phyloP scores from a whole-genome alignment of 2,113 vertebrate genomes.

The Hippoglossus stenolepis region DNA sequence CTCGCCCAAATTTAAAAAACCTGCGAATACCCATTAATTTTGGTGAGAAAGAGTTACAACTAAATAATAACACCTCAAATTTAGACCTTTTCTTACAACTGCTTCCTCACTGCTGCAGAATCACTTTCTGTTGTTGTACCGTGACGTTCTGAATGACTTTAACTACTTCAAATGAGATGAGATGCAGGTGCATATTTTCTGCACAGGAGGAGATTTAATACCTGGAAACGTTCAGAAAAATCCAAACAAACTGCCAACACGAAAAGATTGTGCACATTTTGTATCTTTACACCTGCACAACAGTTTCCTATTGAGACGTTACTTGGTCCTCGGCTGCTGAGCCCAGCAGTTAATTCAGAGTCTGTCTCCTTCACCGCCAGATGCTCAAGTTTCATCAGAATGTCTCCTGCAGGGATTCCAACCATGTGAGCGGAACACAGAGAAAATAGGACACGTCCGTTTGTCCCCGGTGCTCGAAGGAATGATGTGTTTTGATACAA shows the following conservation, averaged over 20 bases:
- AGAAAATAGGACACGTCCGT: background rate
- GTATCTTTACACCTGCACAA: background rate
- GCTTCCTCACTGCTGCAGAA: no score
- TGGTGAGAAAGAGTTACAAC: no score
- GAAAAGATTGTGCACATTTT: background rate
- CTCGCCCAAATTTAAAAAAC: no score
- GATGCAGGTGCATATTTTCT: no score
- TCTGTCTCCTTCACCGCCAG: background rate
- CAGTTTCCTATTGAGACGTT: background rate
- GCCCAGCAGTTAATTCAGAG: background rate
- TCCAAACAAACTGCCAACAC: background rate
- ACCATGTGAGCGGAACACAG: background rate
- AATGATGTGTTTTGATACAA: constrained; percentile 2
- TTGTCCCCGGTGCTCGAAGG: constrained; percentile 1
- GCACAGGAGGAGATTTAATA: no score
- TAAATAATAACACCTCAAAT: no score
- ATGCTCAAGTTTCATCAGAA: constrained; percentile 14
- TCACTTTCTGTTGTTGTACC: no score
- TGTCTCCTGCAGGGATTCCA: constrained; percentile 4
- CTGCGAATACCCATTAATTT: no score
- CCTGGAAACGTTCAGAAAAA: background rate
- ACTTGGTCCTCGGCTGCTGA: background rate
- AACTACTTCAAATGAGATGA: no score
- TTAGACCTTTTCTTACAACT: no score
- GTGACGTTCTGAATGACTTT: no score